Evolutionary conservation across 30 jellyfish, hydroid and myxozoan genomes (phyloP).

Genomic region (Haliclystus octoradiatus): DNA sequence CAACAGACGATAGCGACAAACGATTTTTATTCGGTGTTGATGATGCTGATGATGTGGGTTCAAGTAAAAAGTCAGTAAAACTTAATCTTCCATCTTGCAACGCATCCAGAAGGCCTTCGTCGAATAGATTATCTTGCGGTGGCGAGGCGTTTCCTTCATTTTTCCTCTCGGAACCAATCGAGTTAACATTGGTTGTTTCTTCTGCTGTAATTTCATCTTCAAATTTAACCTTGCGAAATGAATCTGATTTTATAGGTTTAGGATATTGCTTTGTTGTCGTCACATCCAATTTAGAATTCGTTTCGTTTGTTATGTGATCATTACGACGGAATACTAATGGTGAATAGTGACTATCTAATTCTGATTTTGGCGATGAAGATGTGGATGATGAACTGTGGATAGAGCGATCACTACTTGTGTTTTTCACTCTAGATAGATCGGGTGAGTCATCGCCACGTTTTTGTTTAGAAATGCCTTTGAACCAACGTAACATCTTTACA

Average conservation of each 20-base stretch:
- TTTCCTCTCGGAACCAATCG: not conserved
- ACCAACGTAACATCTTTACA: not conserved
- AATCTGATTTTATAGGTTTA: not conserved
- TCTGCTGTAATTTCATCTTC: not conserved
- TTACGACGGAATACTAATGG: not conserved
- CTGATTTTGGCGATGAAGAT: not conserved
- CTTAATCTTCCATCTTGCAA: conserved; percentile 78
- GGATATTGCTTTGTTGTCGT: not conserved
- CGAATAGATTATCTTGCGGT: conserved; percentile 59
- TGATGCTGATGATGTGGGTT: conserved; percentile 37
- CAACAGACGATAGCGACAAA: not conserved
- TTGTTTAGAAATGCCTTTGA: not conserved
- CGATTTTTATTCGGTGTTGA: not conserved
- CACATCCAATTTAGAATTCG: too few relatives aligned
- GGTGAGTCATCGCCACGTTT: not conserved
- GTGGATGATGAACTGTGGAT: not conserved
- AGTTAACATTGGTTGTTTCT: too few relatives aligned
- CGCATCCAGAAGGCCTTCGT: conserved; percentile 64
- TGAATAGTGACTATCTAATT: not conserved
- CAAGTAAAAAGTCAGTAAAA: conserved; percentile 65
- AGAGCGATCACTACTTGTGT: not conserved
- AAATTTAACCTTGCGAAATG: not conserved
- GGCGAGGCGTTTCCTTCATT: conserved; percentile 8
- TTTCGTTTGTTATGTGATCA: not conserved
- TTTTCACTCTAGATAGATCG: not conserved